Percentiles rank a stretch among this genome's conserved stretches.
phyloP scores from a whole-genome alignment of 2,113 vertebrate species.

The Boulengeromyrus knoepffleri region DNA sequence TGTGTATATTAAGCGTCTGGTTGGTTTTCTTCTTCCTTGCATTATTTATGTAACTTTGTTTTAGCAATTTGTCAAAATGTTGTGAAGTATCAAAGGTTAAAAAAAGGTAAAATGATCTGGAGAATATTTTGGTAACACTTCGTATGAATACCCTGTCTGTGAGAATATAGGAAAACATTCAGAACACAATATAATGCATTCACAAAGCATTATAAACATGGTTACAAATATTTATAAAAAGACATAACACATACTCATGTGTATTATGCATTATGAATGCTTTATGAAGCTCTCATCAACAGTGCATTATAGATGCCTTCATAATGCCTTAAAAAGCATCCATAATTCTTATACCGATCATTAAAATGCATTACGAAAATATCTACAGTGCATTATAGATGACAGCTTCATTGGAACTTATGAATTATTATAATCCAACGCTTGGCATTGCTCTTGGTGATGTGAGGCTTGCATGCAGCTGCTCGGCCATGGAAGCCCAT shows the following conservation, averaged over 20 bases:
- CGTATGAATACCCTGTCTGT: background rate
- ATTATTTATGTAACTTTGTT: constrained; percentile 1
- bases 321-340: background rate
- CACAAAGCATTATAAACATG: background rate
- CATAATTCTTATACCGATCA: background rate
- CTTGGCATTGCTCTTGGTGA: too few species aligned
- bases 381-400: background rate
- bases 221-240: background rate
- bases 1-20: background rate
- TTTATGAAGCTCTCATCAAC: background rate
- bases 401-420: background rate
- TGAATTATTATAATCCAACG: background rate
- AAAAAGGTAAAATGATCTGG: constrained; percentile 26
- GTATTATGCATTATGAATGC: background rate
- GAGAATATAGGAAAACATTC: background rate
- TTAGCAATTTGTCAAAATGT: constrained; percentile 27
- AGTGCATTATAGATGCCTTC: background rate
- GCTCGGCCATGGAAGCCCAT: too few species aligned
- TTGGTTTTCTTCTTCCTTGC: background rate
- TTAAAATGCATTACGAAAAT: background rate
- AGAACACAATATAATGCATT: background rate
- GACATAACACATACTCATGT: background rate
- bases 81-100: constrained; percentile 23
- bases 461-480: too few species aligned
- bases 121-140: background rate